Percentiles rank a stretch among this genome's conserved stretches.
Evolutionary conservation across 2,888 invertebrate genomes (phyloP).

Genomic region (Polyommatus iphigenia): DNA sequence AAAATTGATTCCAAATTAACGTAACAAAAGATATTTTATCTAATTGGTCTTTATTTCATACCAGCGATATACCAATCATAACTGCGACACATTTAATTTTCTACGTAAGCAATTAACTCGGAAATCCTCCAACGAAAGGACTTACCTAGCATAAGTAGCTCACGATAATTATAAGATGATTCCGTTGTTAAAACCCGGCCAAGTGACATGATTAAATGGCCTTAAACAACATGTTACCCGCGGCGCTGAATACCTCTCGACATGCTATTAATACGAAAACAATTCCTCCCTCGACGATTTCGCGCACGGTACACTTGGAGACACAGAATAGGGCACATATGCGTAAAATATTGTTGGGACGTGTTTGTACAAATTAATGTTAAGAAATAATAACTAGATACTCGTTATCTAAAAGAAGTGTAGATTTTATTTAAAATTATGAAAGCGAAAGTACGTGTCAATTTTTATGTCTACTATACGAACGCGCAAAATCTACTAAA

Average conservation of each 20-base stretch:
- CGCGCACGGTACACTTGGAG: constrained; percentile 54
- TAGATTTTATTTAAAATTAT: too few relatives aligned
- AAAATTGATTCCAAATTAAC: too few relatives aligned
- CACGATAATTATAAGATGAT: constrained; percentile 14
- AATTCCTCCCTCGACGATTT: constrained; percentile 73
- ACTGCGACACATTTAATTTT: neutral
- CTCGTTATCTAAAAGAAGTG: too few relatives aligned
- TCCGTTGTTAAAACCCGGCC: neutral
- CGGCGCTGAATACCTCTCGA: constrained; percentile 63
- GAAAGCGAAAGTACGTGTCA: too few relatives aligned
- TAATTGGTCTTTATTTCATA: too few relatives aligned
- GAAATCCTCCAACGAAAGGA: neutral
- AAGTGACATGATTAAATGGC: constrained; percentile 54
- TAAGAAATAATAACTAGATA: too few relatives aligned
- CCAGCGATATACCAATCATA: too few relatives aligned
- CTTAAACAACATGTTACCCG: constrained; percentile 56
- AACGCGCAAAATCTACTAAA: too few relatives aligned
- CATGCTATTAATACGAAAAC: constrained; percentile 79
- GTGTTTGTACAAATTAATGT: constrained; percentile 41
- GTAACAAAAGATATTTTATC: too few relatives aligned
- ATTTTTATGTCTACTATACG: too few relatives aligned
- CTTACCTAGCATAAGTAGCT: neutral
- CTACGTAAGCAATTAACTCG: neutral
- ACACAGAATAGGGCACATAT: constrained; percentile 41
- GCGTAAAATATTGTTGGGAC: neutral